Conservation (phyloP, 2,113 vertebrate genomes). For the Hippocampus comes region DNA sequence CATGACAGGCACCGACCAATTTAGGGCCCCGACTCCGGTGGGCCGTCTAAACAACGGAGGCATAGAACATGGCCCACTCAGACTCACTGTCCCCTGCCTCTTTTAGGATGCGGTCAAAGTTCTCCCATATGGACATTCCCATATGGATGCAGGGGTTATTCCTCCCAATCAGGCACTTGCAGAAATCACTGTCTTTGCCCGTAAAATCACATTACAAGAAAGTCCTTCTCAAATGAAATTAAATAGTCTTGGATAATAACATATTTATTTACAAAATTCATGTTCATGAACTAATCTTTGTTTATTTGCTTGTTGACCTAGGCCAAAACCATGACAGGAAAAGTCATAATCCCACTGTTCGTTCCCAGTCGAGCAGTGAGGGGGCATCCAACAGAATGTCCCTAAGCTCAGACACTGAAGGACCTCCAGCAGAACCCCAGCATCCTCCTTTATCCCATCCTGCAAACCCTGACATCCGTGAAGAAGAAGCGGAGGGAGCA, state of each 20-base stretch:
- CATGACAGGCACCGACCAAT: not conserved
- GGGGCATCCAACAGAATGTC: constrained; percentile 90
- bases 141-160: no score
- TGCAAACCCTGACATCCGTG: constrained; percentile 87
- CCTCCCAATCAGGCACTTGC: not conserved
- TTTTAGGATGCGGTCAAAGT: not conserved
- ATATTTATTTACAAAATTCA: not conserved
- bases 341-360: constrained; percentile 73
- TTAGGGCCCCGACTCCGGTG: not conserved
- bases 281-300: not conserved
- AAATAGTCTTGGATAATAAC: not conserved
- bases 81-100: not conserved
- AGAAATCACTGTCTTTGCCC: not conserved
- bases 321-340: constrained; percentile 73
- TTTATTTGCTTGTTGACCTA: constrained; percentile 21
- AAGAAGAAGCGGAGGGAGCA: constrained; percentile 82
- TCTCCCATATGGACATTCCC: not conserved
- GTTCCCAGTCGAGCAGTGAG: constrained; percentile 79
- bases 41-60: no score
- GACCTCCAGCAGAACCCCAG: constrained; percentile 63
- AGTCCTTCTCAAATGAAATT: not conserved
- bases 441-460: constrained; percentile 69
- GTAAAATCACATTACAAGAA: not conserved
- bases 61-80: not conserved
- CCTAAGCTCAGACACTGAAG: constrained; percentile 88